Conservation (phyloP, 2,797 vertebrate species). For the Columba guinea region DNA sequence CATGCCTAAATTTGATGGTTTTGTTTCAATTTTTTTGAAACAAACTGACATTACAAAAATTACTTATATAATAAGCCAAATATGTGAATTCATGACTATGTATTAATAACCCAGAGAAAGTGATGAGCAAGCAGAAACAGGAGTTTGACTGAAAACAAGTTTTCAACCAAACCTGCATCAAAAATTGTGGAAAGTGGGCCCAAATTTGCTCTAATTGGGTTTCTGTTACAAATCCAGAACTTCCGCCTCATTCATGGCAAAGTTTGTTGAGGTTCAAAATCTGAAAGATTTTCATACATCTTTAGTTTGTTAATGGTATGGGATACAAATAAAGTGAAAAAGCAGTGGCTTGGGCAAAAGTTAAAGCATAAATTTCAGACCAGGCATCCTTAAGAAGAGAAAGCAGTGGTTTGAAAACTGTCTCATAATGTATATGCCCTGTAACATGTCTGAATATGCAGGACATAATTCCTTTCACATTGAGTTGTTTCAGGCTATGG, state of each 20-base stretch:
- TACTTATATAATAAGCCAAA: neutral
- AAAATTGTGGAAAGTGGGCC: neutral
- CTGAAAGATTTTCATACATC: neutral
- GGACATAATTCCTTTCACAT: conserved; percentile 5
- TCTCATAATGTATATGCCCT: neutral
- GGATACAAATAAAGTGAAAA: neutral
- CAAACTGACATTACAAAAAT: neutral
- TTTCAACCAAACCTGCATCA: neutral
- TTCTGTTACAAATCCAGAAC: neutral
- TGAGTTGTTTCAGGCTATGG: conserved; percentile 35
- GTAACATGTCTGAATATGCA: conserved; percentile 30
- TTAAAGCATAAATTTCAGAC: neutral
- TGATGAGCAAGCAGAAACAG: neutral
- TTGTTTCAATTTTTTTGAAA: neutral
- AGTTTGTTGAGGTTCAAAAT: neutral
- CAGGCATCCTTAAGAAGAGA: neutral
- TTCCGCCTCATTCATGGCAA: neutral
- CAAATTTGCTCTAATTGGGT: neutral
- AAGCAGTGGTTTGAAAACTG: neutral
- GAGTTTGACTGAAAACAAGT: neutral
- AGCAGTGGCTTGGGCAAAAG: neutral
- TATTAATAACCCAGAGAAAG: neutral
- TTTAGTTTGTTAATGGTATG: neutral
- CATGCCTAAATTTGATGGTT: neutral
- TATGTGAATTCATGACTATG: neutral